Base-by-base conservation (phyloP, 2,888 invertebrate genomes). In the Mimas tiliae region DNA sequence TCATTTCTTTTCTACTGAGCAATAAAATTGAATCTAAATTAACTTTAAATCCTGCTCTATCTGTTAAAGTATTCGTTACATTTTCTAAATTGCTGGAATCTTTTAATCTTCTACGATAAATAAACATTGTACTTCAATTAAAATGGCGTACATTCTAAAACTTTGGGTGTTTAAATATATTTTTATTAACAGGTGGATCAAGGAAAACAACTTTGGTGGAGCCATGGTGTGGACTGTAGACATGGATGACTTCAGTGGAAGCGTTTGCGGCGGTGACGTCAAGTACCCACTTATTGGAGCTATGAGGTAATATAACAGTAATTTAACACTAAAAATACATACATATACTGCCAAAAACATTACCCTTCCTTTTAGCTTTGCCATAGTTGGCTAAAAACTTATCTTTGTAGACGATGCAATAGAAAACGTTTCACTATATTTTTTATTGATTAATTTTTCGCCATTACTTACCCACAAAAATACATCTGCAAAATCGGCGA, bases 211-310 rank as follows among this genome's bases (percentile, higher is more conserved):
- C 7, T 98, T 95, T 75, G 98, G 96, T 9, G 98, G 98, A 0
- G 98, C 98, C 62, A 98, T 98, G 98, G 97, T 98, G 0, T 98
- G 98, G 98, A 98, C 98, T 0, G 95, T 98, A 0, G 98, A 98
- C 81, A 98, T 98, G 97, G 98, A 98, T 75, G 98, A 98, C 87
- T 98, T 98, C 84, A 96, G 96, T 64, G 98, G 98, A 1, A 95
- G 94, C 0, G 94, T 96, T 0, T 98, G 98, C 76, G 97, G 97
- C 0, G 96, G 97, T 11, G 96, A 97, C 68, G 97, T 97, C 14
- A 97, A 97, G 81, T 98, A 98, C 86, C 98, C 98, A 0, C 91
- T 98, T 48, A 97, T 98, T 79, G 96, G 97, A 62, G 98, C 98
- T 42, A 98, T 98, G 96, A 96, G 97, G 96, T 96, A 82, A 72